Evolutionary conservation across 2,113 vertebrate species (phyloP).

Genomic region (Chionomys nivalis): DNA sequence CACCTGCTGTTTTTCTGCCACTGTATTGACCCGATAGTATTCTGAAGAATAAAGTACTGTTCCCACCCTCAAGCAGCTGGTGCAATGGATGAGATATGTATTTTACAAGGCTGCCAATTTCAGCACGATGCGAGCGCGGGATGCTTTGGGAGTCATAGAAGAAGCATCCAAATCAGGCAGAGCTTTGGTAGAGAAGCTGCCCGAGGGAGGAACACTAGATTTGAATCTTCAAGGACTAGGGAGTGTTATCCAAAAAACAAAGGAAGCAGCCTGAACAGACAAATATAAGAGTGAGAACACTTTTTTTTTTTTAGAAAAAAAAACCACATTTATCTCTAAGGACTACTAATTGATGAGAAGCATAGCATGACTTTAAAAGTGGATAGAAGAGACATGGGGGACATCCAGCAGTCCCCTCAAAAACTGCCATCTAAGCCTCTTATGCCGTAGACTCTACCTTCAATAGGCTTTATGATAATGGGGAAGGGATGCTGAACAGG

Average conservation of each 20-base stretch:
- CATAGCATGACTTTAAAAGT: not conserved
- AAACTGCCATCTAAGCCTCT: not conserved
- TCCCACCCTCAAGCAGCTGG: slow-evolving; percentile 35
- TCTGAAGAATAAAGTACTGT: slow-evolving; percentile 17
- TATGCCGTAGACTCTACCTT: not conserved
- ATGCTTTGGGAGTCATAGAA: slow-evolving; percentile 50
- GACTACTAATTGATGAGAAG: slow-evolving; percentile 3
- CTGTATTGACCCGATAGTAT: not conserved
- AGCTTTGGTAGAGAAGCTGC: slow-evolving; percentile 61
- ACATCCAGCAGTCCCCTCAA: not conserved
- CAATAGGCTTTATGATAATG: not conserved
- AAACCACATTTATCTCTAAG: not conserved
- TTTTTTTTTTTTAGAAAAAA: not conserved
- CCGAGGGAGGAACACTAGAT: slow-evolving; percentile 19
- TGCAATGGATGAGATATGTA: slow-evolving; percentile 30
- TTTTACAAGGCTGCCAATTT: slow-evolving; percentile 53
- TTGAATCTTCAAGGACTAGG: slow-evolving; percentile 28
- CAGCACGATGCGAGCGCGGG: not conserved
- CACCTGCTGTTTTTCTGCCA: not conserved
- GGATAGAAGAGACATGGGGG: not conserved
- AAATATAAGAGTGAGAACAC: not conserved
- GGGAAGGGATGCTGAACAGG: not conserved
- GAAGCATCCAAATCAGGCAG: slow-evolving; percentile 20
- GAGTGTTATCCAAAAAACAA: slow-evolving; percentile 1
- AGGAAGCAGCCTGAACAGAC: not conserved